A percentile compares a stretch with the other conserved stretches of the same genome.
Conservation (phyloP, 2,113 vertebrate species). For the cat (Felis catus) region F.catus_Fca126_mat1.0 CM031416.1:87371001-87371500, state of each 20-base stretch:
- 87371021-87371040: constrained; percentile 25
- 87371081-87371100: constrained; percentile 15
- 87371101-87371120: constrained; percentile 70
- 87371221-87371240: constrained; percentile 89
- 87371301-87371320: constrained; percentile 93
- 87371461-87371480: constrained; percentile 96
- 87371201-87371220: constrained; percentile 95
- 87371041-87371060: constrained; percentile 36
- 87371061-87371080: constrained; percentile 56
- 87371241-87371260: constrained; percentile 90
- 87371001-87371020: not conserved
- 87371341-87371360: constrained; percentile 90
- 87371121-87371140: constrained; percentile 79
- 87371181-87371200: constrained; percentile 86
- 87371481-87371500: constrained; percentile 92
- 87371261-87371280: constrained; percentile 88
- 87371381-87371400: constrained; percentile 87
- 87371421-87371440: constrained; percentile 94
- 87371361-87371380: constrained; percentile 89
- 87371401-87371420: constrained; percentile 89
- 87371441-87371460: constrained; percentile 94
- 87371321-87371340: constrained; percentile 95
- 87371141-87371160: constrained; percentile 64
- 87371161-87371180: constrained; percentile 76
- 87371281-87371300: constrained; percentile 89